A percentile compares a stretch with the other conserved stretches of the same genome.
phyloP scores from a whole-genome alignment of 2,113 vertebrate genomes.

The Oncorhynchus nerka region DNA sequence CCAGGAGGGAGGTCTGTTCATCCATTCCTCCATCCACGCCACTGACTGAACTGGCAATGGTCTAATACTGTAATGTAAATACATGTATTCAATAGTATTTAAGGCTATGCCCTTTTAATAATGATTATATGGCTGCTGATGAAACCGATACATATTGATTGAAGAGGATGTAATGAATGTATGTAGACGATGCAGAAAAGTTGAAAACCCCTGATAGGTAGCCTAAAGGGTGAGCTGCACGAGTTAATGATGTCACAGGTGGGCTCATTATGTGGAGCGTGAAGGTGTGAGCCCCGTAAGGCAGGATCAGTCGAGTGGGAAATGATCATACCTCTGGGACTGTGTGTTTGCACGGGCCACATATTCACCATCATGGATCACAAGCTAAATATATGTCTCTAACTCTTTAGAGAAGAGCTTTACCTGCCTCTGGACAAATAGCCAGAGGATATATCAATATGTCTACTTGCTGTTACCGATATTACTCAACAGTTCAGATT shows the following conservation, averaged over 20 bases:
- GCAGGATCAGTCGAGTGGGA: conserved; percentile 43
- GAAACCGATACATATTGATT: no score
- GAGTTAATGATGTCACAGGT: conserved; percentile 57
- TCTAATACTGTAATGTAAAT: neutral
- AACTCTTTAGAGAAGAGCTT: conserved; percentile 1
- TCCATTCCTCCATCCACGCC: no score
- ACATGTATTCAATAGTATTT: neutral
- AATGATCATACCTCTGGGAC: conserved; percentile 51
- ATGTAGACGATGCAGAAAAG: no score
- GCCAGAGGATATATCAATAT: no score
- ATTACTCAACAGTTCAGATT: no score
- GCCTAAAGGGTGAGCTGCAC: conserved; percentile 4
- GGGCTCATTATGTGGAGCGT: conserved; percentile 54
- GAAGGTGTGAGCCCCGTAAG: conserved; percentile 59
- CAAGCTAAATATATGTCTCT: neutral
- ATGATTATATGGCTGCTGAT: no score
- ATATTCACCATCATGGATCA: conserved; percentile 22
- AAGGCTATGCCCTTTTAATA: no score
- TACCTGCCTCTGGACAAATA: no score
- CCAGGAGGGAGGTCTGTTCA: no score
- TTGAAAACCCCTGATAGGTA: neutral
- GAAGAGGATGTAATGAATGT: no score
- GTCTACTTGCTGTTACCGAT: no score
- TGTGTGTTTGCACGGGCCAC: conserved; percentile 19
- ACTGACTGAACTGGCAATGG: neutral